A percentile compares a stretch with the other conserved stretches of the same genome.
phyloP scores from a whole-genome alignment of 1,140 invertebrate species.

The Listronotus oregonensis region DNA sequence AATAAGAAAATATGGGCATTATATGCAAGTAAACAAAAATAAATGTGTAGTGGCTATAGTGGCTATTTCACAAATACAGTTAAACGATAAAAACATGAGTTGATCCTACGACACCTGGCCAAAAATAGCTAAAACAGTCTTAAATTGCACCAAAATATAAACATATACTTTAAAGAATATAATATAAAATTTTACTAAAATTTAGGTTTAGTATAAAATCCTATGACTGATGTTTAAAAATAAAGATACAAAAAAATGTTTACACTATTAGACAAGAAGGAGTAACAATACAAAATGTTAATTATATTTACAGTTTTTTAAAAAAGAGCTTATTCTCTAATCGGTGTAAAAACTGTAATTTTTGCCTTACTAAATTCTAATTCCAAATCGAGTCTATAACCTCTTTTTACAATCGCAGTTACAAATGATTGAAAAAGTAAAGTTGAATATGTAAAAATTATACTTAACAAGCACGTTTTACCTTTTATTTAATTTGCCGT shows the following conservation, averaged over 20 bases:
- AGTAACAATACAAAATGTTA: constrained; percentile 24
- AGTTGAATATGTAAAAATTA: no score
- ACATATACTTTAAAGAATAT: constrained; percentile 23
- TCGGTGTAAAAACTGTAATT: constrained; percentile 9
- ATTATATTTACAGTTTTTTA: constrained; percentile 1
- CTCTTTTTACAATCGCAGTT: no score
- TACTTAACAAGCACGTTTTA: no score
- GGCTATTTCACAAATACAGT: constrained; percentile 17
- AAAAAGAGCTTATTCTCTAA: background rate
- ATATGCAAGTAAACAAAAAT: constrained; percentile 36
- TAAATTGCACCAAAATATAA: constrained; percentile 43
- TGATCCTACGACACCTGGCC: constrained; percentile 9
- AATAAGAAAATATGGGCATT: constrained; percentile 28
- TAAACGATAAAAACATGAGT: constrained; percentile 18
- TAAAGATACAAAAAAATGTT: constrained; percentile 32
- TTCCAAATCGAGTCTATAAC: no score
- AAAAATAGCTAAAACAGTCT: constrained; percentile 41
- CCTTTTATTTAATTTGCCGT: no score
- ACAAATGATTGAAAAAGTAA: constrained; percentile 2
- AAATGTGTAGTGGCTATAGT: constrained; percentile 23
- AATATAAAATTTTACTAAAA: constrained; percentile 33
- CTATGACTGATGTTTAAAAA: constrained; percentile 35
- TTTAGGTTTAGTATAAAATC: constrained; percentile 40
- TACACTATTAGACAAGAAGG: constrained; percentile 32
- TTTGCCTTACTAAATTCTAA: constrained; percentile 3